Evolutionary conservation across 1,140 invertebrate genomes (phyloP), one percentile per base, ranked within the genome.

Genomic region (Lanistes nyassanus): DNA sequence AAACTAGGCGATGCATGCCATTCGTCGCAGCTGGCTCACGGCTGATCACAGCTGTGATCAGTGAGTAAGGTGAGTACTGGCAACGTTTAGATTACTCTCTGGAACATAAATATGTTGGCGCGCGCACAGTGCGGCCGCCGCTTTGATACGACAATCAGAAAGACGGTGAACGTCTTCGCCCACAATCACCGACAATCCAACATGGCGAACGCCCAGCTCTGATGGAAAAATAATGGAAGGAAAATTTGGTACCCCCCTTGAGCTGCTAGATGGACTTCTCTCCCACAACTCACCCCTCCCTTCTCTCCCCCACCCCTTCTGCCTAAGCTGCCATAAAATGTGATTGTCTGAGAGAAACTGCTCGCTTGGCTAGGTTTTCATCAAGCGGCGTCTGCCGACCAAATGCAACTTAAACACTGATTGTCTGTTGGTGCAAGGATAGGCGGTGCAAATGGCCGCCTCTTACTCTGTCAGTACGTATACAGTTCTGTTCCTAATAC

Each of bases 311-410:
- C 29, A 19, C 29, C 34, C 62, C 34, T 42, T 51, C 39, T 26
- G 39, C 55, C 70, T 72, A 72, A 72, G 56, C 70, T 72, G 70
- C 70, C 70, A 72, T 72, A 55, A 72, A 72, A 72, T 72, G 53
- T 72, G 70, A 72, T 72, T 72, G 70, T 72, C 70, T 72, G 70
- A 37, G 70, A 72, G 42, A 47, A 47, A 47, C 42, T 47, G 9
- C 19, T 47, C 42, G 42, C 42, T 47, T 47, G 9, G 42, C 42
- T 47, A 47, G 42, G 42, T 47, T 47, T 47, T 47, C 42, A 47
- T 47, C 42, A 47, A 47, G 42, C 42, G 42, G 42, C 42, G 42
- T 47, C 42, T 47, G 42, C 42, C 42, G 42, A 47, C 42, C 42
- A 47, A 47, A 47, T 47, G 42, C 42, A 47, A 47, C 42, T 47